Base-by-base conservation (phyloP, 2,797 vertebrate genomes). In the Rhinoraja longicauda region DNA sequence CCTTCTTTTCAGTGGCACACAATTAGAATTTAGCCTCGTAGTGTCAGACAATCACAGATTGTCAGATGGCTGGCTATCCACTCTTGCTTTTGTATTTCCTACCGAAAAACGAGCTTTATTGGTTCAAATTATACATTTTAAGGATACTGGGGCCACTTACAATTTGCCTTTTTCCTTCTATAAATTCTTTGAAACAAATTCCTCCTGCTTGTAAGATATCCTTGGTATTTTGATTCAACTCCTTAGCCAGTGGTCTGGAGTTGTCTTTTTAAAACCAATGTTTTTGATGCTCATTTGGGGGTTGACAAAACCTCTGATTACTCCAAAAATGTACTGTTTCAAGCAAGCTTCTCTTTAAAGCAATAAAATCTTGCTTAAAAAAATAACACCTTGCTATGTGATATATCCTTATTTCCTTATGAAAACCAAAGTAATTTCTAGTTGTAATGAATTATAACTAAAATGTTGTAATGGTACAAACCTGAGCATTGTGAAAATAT, bases 401-500 rank as follows among this genome's bases (percentile, higher is more conserved):
- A 39, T 78, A 78, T 36, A 78, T 78, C 32, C 15, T 77, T n/a
- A n/a, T n/a, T n/a, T n/a, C n/a, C n/a, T n/a, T 12, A 12, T 12
- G 13, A 67, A 67, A 67, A 67, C 21, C 79, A 82, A 84, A 82
- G 39, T 2, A 53, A 84, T 59, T 59, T n/a, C 26, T 59, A 84
- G 12, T 53, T 59, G 4, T 26, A n/a, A 84, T 21, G 39, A 82
- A 82, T 53, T 53, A 1, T 0, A 45, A 26, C 79, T 82, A 26
- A 79, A 82, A n/a, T 59, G 1, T 59, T 59, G n/a, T 84, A 59
- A 59, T 26, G 53, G 53, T 13, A 94, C 96, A 94, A 81, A 99
- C 99, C 98, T 99, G 94, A 99, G 98, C 99, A 99, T 99, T 93
- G 98, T 99, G 94, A 99, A 99, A 96, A 99, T 99, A 95, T 99